Evolutionary conservation across 92 coral and sea anemone genomes (phyloP).

Genomic region (Blastomussa wellsi): DNA sequence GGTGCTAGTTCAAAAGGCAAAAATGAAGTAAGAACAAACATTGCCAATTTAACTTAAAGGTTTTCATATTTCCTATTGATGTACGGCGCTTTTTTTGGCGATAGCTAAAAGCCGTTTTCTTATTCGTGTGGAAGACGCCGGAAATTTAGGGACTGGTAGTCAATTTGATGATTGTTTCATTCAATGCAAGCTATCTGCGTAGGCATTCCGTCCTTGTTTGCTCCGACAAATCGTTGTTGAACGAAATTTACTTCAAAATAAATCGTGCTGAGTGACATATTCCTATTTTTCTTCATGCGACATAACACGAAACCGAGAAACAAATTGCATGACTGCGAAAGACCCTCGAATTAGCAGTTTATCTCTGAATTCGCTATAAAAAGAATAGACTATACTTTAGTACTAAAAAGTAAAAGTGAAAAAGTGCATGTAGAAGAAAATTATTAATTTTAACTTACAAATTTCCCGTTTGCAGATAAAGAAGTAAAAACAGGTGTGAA

Average conservation of each 20-base stretch:
- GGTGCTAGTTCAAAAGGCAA: background rate
- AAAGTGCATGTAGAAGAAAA: background rate
- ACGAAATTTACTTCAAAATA: background rate
- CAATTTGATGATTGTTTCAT: background rate
- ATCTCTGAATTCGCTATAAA: background rate
- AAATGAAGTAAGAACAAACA: background rate
- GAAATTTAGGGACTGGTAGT: background rate
- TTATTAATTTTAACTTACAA: background rate
- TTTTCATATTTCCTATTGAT: conserved; percentile 8
- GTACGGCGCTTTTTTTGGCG: background rate
- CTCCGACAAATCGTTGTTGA: background rate
- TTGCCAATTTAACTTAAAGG: conserved; percentile 8
- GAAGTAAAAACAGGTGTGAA: background rate
- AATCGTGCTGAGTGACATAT: background rate
- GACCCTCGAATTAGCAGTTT: background rate
- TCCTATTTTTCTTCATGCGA: background rate
- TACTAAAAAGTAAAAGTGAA: background rate
- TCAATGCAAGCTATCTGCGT: background rate
- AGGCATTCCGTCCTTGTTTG: background rate
- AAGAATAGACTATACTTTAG: background rate
- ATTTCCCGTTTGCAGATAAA: background rate
- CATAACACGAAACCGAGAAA: background rate
- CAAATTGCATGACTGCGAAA: background rate
- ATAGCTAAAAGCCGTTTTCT: conserved; percentile 10
- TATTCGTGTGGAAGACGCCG: background rate